Evolutionary conservation across 2,797 vertebrate species (phyloP), one percentile per base, ranked within the genome.

Genomic region (Malurus splendens): DNA sequence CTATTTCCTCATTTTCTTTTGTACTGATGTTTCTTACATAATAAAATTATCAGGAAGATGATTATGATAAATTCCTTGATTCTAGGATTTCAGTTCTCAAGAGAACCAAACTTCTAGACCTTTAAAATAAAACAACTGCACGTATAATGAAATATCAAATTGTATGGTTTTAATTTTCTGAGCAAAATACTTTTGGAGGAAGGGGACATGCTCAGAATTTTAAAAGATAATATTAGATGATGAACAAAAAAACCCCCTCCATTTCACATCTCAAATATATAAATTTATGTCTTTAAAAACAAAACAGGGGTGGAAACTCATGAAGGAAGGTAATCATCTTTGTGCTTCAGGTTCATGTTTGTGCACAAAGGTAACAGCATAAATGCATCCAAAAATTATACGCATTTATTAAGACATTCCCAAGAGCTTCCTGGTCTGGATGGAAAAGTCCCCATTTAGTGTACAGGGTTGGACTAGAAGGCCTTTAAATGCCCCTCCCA

Each of bases 51-150:
- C 3, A 72, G 36, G 18, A 57, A 65, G 25, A 33, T 61, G 17
- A 56, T 74, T 5, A 25, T 41, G 45, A 39, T 51, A 81, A 83
- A 68, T 68, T 78, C 36, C 47, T 51, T 65, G 15, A 81, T 67
- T 67, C 38, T 42, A 71, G 50, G 39, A 67, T 81, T 86, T 76
- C 25, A 50, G 10, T 61, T 86, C 48, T 88, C 56, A 73, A 45
- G 51, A 78, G 28, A 30, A 78, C 7, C 17, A 55, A 59, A 51
- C 11, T 72, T 82, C 18, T 39, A 73, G 25, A 61, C 8, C 18
- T 65, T 86, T 72, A 56, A 81, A 76, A 67, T 10, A 27, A 71
- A 90, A 67, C 13, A 77, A 32, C 23, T 36, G 17, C 18, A 42
- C 1, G 0, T 71, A 9, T 52, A 86, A 83, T 71, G 36, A 72